phyloP scores from a whole-genome alignment of 2,888 invertebrate genomes.

The Parapristionchus giblindavisi region DNA sequence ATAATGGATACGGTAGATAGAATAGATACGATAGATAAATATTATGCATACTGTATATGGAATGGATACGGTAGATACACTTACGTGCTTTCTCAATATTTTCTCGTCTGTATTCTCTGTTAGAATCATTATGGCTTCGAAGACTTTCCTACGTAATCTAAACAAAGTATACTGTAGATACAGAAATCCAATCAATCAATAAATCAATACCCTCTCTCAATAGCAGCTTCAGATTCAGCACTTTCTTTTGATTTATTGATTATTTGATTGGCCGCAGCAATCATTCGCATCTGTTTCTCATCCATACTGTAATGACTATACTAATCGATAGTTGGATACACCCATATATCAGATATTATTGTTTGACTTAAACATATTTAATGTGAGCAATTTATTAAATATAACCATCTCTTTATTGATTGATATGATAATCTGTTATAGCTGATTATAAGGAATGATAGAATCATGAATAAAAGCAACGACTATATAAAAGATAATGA shows the following conservation, averaged over 20 bases:
- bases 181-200: not conserved
- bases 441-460: no score
- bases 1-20: not conserved
- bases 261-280: slow-evolving; percentile 26
- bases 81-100: not conserved
- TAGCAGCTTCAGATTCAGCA: not conserved
- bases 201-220: slow-evolving; percentile 5
- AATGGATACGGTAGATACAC: not conserved
- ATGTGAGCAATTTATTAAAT: no score
- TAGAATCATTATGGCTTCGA: slow-evolving; percentile 37
- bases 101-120: slow-evolving; percentile 12
- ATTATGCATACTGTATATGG: not conserved
- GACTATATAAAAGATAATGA: no score
- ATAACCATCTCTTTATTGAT: no score
- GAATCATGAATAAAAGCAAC: no score
- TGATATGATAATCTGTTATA: no score
- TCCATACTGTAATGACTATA: slow-evolving; percentile 14
- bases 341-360: no score
- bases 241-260: slow-evolving; percentile 18
- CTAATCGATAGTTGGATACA: no score
- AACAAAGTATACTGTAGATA: not conserved
- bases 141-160: slow-evolving; percentile 32
- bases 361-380: no score
- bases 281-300: slow-evolving; percentile 24
- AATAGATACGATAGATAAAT: not conserved